These are phyloP conservation scores for Drosophila navojoa DNA, from an alignment of 1,140 invertebrate species.

Conservation along the genomic window DNA sequence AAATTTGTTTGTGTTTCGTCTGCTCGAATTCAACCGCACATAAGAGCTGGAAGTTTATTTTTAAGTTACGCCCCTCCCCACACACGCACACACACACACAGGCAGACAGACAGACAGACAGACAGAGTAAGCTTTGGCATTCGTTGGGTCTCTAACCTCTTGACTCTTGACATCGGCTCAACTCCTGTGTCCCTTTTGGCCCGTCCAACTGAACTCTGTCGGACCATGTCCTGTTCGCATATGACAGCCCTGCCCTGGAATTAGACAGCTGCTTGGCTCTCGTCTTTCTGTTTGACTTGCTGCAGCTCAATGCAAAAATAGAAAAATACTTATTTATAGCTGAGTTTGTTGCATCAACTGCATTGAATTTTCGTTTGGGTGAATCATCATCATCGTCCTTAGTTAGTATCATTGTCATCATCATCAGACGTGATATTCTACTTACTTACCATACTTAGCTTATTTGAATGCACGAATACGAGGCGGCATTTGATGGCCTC, in stretches of 20 bases:
- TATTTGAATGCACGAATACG: not conserved
- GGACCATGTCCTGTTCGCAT: constrained; percentile 15
- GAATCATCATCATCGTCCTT: not conserved
- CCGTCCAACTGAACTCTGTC: constrained; percentile 41
- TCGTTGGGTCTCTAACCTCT: constrained; percentile 24
- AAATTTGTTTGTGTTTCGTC: constrained; percentile 55
- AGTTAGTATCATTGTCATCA: not conserved
- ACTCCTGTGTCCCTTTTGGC: constrained; percentile 16
- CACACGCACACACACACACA: too few relatives aligned
- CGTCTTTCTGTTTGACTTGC: constrained; percentile 12
- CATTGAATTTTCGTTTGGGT: not conserved
- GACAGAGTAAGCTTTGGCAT: constrained; percentile 2
- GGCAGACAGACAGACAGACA: too few relatives aligned
- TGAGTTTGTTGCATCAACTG: constrained; percentile 5
- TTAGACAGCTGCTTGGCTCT: constrained; percentile 18
- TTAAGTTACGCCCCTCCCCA: constrained; percentile 13
- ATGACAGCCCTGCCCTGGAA: constrained; percentile 23
- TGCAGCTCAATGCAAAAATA: constrained; percentile 17
- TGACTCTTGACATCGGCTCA: constrained; percentile 25
- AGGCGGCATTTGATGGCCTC: not conserved
- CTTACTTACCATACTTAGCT: not conserved
- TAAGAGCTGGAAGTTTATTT: constrained; percentile 44
- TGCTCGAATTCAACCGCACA: constrained; percentile 17
- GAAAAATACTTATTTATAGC: not conserved
- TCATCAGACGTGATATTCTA: not conserved